phyloP scores from a whole-genome alignment of 2,113 vertebrate species.

The Neopipo cinnamomea region DNA sequence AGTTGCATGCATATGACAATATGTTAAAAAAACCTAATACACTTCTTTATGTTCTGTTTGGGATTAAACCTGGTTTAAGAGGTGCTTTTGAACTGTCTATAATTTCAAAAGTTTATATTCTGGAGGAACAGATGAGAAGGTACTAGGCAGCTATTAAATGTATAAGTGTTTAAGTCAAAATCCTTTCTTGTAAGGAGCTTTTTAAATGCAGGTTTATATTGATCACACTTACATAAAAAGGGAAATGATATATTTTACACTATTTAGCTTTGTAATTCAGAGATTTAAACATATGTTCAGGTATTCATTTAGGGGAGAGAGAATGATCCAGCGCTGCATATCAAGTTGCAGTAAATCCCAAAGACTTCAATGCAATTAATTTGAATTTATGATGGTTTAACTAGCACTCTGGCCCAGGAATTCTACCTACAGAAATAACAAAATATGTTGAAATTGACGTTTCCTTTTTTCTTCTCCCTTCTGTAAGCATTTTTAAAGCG shows the following conservation, averaged over 20 bases:
- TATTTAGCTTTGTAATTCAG: slow-evolving; percentile 4
- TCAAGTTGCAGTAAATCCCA: background rate
- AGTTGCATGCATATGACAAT: background rate
- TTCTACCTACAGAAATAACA: background rate
- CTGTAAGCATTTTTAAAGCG: background rate
- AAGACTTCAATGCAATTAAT: background rate
- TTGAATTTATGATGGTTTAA: background rate
- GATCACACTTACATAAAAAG: slow-evolving; percentile 5
- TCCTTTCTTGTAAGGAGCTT: background rate
- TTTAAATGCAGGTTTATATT: slow-evolving; percentile 27
- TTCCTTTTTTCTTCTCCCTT: background rate
- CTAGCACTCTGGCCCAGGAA: background rate
- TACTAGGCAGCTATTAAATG: slow-evolving; percentile 1
- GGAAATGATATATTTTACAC: background rate
- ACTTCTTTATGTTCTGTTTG: background rate
- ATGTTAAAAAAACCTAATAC: background rate
- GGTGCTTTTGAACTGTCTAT: background rate
- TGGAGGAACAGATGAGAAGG: background rate
- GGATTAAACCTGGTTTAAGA: background rate
- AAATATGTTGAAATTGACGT: background rate
- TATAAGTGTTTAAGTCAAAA: background rate
- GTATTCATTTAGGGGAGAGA: background rate
- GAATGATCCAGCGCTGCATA: background rate
- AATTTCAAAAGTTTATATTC: background rate
- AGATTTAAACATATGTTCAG: slow-evolving; percentile 34